phyloP scores from a whole-genome alignment of 2,888 invertebrate species.

The Troglohyphantes excavatus region DNA sequence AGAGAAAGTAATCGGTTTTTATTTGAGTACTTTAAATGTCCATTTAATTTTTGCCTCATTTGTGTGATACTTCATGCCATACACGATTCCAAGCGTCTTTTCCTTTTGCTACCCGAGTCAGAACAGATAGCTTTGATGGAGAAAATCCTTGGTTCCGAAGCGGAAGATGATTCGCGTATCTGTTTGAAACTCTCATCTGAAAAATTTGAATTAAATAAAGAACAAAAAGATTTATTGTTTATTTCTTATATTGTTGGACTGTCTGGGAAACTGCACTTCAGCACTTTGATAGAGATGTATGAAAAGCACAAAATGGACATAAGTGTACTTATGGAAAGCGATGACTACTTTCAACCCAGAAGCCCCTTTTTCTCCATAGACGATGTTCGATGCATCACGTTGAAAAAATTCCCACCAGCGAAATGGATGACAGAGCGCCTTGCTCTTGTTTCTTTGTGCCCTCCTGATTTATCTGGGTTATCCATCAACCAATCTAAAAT shows the following conservation, averaged over 20 bases:
- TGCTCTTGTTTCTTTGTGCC: no score
- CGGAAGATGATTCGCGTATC: background rate
- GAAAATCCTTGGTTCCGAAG: background rate
- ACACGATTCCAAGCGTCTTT: background rate
- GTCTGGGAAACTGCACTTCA: background rate
- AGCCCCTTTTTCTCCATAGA: no score
- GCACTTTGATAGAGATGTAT: background rate
- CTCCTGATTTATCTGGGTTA: no score
- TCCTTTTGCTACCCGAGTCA: background rate
- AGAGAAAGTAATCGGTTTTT: background rate
- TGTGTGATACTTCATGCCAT: constrained; percentile 1
- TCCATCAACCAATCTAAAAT: no score
- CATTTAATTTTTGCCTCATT: background rate
- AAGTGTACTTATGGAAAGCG: no score
- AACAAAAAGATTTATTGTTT: background rate
- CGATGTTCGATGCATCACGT: no score
- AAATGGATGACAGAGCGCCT: no score
- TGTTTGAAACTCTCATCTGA: background rate
- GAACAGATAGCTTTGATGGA: background rate
- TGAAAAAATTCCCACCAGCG: no score
- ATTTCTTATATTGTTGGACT: background rate
- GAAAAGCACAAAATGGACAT: background rate
- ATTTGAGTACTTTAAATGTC: background rate
- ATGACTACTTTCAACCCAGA: no score
- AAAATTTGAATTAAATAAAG: background rate